phyloP scores from a whole-genome alignment of 2,888 invertebrate genomes.

The Lasioglossum malachurum region DNA sequence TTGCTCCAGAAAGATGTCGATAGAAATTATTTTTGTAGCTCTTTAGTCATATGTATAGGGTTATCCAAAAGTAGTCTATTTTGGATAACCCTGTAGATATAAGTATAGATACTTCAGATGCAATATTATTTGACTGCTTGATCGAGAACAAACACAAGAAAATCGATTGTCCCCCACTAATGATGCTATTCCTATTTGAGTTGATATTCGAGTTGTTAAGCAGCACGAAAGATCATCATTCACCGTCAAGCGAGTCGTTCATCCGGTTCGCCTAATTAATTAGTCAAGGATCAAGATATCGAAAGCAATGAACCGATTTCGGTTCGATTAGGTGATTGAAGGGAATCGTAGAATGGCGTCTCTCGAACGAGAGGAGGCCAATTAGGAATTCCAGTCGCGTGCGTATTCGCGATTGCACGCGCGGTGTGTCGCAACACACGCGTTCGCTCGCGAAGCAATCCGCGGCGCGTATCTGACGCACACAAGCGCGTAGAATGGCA shows the following conservation, averaged over 20 bases:
- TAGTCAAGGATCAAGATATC: neutral
- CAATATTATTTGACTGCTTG: too few relatives aligned
- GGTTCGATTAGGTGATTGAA: neutral
- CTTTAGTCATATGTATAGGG: too few relatives aligned
- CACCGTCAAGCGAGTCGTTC: neutral
- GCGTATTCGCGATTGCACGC: constrained; percentile 25
- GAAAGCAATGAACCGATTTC: constrained; percentile 3
- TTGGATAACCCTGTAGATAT: too few relatives aligned
- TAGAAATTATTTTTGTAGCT: neutral
- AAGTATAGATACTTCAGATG: too few relatives aligned
- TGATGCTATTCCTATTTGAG: neutral
- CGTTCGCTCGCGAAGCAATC: constrained; percentile 28
- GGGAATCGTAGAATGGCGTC: neutral
- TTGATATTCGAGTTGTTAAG: neutral
- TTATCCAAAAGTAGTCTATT: too few relatives aligned
- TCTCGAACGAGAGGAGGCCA: neutral
- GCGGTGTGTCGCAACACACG: constrained; percentile 24
- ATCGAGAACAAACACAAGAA: neutral
- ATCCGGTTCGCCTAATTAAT: neutral
- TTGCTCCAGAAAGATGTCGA: neutral
- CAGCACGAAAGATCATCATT: neutral
- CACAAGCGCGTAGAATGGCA: neutral
- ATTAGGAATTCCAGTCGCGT: constrained; percentile 48
- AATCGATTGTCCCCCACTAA: neutral
- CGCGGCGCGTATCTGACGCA: constrained; percentile 22